Percentiles rank a stretch among this genome's conserved stretches.
phyloP scores from a whole-genome alignment of 2,113 vertebrate species.

The Baryphthengus martii region DNA sequence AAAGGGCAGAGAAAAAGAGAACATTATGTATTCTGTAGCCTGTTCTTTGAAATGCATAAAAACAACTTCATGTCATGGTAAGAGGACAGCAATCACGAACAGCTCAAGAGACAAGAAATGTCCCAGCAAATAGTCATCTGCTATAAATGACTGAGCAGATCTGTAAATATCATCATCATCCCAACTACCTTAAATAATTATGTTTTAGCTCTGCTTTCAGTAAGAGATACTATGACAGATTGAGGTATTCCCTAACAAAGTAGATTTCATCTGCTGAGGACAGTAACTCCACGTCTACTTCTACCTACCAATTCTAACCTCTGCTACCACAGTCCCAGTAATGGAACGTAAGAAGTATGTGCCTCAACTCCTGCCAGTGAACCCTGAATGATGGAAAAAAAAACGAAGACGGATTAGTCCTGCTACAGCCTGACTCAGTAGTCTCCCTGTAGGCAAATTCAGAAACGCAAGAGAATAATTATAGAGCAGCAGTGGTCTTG shows the following conservation, averaged over 20 bases:
- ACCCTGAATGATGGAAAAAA: background rate
- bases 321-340: background rate
- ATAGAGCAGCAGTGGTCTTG: background rate
- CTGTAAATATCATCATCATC: background rate
- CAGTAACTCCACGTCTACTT: background rate
- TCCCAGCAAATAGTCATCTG: background rate
- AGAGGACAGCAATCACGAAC: background rate
- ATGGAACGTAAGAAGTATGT: background rate
- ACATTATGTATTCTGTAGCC: background rate
- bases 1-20: background rate
- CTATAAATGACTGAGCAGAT: background rate
- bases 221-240: background rate
- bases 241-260: background rate
- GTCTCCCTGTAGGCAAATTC: background rate
- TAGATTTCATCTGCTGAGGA: background rate
- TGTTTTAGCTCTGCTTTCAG: background rate
- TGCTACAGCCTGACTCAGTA: background rate
- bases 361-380: background rate
- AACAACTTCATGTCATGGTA: background rate
- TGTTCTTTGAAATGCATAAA: background rate
- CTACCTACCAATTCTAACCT: background rate
- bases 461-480: background rate
- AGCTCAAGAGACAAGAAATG: background rate
- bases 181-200: background rate
- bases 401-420: accelerated